Evolutionary conservation across 2,113 vertebrate genomes (phyloP), one percentile per base, ranked within the genome.

Genomic region (Benitochromis conjunctus): DNA sequence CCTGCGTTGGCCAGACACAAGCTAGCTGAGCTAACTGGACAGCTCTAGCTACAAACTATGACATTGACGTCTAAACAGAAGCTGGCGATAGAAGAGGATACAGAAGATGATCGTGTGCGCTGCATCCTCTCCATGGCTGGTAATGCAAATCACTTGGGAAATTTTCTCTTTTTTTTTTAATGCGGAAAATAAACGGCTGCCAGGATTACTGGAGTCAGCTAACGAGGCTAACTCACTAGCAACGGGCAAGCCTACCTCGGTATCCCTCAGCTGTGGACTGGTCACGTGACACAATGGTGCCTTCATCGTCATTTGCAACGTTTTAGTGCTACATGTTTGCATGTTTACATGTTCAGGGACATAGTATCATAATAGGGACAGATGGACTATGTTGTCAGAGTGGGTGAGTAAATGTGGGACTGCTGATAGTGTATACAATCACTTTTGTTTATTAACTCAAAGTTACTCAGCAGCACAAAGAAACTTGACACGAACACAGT

Each of bases 191-290:
- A 77, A 57, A 41, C 58, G 46, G n/a, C 31, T 62, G 48, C 43
- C 85, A 83, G 87, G 77, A 87, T 89, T 86, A 83, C 80, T 21
- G 55, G 76, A 89, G 86, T 55, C 71, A 69, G 93, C 92, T 94
- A 95, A 83, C 79, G 81, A 5, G 6, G 94, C 94, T 94, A 94
- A 86, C 84, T 56, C 80, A 92, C 84, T 94, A 92, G 87, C 89
- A 88, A 77, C 57, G 80, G 88, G 84, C 92, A 88, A 94, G 84
- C 86, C 92, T 92, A 48, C 90, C 58, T 88, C 90, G 71, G 85
- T 90, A 77, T 88, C 90, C 71, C 91, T 94, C 94, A 95, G 95
- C 95, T 95, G 93, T 94, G 92, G 78, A 2, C 26, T 56, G 76
- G 88, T 94, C 95, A 95, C 29, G 92, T 95, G 95, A 95, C 88